phyloP scores from a whole-genome alignment of 2,888 invertebrate genomes.

The Sturmia bella region DNA sequence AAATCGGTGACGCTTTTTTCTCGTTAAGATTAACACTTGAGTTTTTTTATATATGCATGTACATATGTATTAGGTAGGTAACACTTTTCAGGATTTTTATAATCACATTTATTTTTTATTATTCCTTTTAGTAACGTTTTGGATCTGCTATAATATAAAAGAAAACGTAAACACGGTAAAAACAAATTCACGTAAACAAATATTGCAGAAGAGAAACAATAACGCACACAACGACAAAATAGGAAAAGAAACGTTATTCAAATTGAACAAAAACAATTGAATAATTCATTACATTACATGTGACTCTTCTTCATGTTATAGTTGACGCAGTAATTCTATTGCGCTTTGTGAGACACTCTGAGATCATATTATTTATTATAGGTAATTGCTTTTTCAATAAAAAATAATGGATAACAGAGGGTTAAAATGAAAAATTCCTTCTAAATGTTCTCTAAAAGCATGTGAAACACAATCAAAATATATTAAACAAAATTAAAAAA shows the following conservation, averaged over 20 bases:
- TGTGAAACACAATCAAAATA: slow-evolving; percentile 25
- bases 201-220: slow-evolving; percentile 40
- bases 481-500: slow-evolving; percentile 45
- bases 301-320: slow-evolving; percentile 45
- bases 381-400: not conserved
- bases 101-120: slow-evolving; percentile 23
- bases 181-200: slow-evolving; percentile 42
- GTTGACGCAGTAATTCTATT: slow-evolving; percentile 49
- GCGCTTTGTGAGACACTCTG: slow-evolving; percentile 47
- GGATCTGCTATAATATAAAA: slow-evolving; percentile 23
- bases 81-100: slow-evolving; percentile 17
- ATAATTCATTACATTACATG: slow-evolving; percentile 36
- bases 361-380: slow-evolving; percentile 36
- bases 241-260: slow-evolving; percentile 29
- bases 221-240: slow-evolving; percentile 31
- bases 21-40: not conserved
- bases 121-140: slow-evolving; percentile 14
- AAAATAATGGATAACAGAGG: not conserved
- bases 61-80: not conserved
- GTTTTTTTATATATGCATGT: not conserved
- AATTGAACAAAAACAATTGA: slow-evolving; percentile 50
- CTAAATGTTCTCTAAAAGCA: slow-evolving; percentile 22
- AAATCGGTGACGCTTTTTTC: not conserved
- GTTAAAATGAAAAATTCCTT: slow-evolving; percentile 49
- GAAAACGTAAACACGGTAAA: slow-evolving; percentile 16